Percentiles rank a stretch among this genome's conserved stretches.
Evolutionary conservation across 1,140 invertebrate genomes (phyloP).

Genomic region (Drosophila lacertosa): DNA sequence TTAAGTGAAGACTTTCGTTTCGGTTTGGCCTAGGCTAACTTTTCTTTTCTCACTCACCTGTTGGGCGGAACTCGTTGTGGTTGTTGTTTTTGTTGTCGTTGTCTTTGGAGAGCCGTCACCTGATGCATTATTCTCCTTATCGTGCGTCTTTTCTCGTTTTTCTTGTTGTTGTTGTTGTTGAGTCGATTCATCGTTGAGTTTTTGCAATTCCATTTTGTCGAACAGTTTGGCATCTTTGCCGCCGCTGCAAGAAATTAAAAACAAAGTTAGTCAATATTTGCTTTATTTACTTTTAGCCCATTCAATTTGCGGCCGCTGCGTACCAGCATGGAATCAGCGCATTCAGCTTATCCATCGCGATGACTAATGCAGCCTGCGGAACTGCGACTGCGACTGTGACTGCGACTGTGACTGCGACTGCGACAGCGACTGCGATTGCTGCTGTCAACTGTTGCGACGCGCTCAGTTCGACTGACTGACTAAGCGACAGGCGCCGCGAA

Average conservation of each 20-base stretch:
- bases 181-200: constrained; percentile 46
- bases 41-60: constrained; percentile 49
- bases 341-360: constrained; percentile 63
- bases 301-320: background rate
- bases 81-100: constrained; percentile 23
- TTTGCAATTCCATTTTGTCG: constrained; percentile 64
- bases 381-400: background rate
- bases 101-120: constrained; percentile 42
- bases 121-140: constrained; percentile 59
- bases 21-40: constrained; percentile 60
- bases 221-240: constrained; percentile 75
- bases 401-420: constrained; percentile 2
- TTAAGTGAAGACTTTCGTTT: constrained; percentile 21
- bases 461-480: constrained; percentile 35
- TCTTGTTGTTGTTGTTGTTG: constrained; percentile 31
- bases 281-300: too few species aligned
- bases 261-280: background rate
- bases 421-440: background rate
- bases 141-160: constrained; percentile 9
- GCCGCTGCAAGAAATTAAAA: constrained; percentile 47
- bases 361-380: constrained; percentile 59
- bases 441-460: constrained; percentile 22
- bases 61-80: constrained; percentile 38
- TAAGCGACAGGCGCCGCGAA: constrained; percentile 26
- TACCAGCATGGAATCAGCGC: constrained; percentile 73